Evolutionary conservation across 1,140 invertebrate species (phyloP).

Genomic region (Lutraria rhynchaena): DNA sequence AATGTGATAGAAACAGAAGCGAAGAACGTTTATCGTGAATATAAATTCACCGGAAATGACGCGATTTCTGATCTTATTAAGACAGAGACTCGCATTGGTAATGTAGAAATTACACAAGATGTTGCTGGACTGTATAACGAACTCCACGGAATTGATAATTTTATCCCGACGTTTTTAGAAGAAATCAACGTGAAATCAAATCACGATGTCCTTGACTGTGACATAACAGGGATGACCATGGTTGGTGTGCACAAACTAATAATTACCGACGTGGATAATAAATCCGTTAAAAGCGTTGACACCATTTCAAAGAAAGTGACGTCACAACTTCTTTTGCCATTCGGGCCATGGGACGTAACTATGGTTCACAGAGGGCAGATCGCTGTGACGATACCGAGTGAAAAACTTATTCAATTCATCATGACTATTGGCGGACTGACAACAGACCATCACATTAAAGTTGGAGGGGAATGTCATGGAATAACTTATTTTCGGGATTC

Average conservation of each 20-base stretch:
- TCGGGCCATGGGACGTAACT: conserved; percentile 17
- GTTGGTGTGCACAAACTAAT: background rate
- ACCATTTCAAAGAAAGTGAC: conserved; percentile 6
- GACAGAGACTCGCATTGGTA: background rate
- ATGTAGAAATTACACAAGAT: conserved; percentile 12
- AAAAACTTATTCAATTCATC: conserved; percentile 26
- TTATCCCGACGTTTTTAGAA: conserved; percentile 11
- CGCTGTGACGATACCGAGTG: conserved; percentile 13
- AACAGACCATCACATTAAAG: background rate
- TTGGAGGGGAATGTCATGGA: conserved; percentile 24
- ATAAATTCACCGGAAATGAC: conserved; percentile 22
- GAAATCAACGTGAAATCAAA: conserved; percentile 32
- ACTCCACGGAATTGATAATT: conserved; percentile 5
- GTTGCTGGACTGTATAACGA: conserved; percentile 22
- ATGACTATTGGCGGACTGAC: background rate
- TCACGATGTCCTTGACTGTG: conserved; percentile 7
- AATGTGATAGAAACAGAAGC: conserved; percentile 24
- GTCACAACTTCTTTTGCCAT: background rate
- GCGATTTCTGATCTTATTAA: conserved; percentile 15
- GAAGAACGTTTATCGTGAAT: conserved; percentile 12
- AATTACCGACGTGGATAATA: conserved; percentile 11
- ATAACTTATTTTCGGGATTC: conserved; percentile 6
- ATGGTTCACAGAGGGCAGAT: conserved; percentile 12
- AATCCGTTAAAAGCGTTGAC: conserved; percentile 13
- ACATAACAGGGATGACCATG: conserved; percentile 24